Evolutionary conservation across 2,113 vertebrate species (phyloP), one percentile per base, ranked within the genome.

Genomic region (Thunnus maccoyii): DNA sequence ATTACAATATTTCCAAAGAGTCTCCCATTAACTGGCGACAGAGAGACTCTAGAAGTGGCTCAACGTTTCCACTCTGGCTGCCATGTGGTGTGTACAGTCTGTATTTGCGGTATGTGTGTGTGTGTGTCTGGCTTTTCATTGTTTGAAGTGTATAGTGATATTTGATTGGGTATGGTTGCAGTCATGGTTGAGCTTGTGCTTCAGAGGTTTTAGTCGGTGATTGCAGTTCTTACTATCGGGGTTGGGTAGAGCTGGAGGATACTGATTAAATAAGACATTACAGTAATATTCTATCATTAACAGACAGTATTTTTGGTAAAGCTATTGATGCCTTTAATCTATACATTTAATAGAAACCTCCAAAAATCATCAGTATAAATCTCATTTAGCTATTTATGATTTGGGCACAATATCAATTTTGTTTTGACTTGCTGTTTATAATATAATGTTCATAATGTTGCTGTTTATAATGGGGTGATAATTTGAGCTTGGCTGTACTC

Each of bases 171-270:
- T 72, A 1, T 67, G 18, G 18, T 50, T 88, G 87, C 82, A 75
- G 75, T 90, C 82, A 4, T 66, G 22, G 30, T 67, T 92, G 89
- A 93, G 92, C 86, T 87, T 70, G 48, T 55, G 88, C 60, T 83
- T 79, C 22, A 1, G 17, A 10, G 15, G 36, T 18, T 73, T 80
- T 68, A 44, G 27, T 27, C 60, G 71, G 54, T 56, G 58, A 77
- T 50, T 76, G 79, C 65, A 79, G 12, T 68, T 65, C 44, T 15
- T 51, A 3, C 25, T 60, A 18, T 50, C 18, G 1, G 1, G 71
- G 48, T 58, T 60, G 0, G 5, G 61, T 83, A 65, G 76, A 85
- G 71, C 76, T 88, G 61, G 63, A 48, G 17, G 67, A 64, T 36
- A 22, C 7, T 51, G 10, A 57, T 48, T 3, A 13, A 9, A 12